phyloP scores from a whole-genome alignment of 1,140 invertebrate genomes.

The Lysiphlebus fabarum region DNA sequence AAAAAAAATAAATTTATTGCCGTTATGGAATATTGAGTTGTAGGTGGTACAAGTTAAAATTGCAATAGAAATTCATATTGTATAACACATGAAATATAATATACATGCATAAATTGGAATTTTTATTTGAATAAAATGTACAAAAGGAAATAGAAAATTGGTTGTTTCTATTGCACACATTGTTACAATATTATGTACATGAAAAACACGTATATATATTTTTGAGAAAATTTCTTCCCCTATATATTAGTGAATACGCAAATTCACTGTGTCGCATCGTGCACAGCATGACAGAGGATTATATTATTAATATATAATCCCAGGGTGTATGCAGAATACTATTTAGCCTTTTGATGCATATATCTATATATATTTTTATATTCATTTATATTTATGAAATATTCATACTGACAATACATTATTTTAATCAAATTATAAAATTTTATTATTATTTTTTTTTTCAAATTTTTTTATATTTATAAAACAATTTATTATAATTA shows the following conservation, averaged over 20 bases:
- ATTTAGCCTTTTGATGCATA: constrained; percentile 2
- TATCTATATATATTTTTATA: constrained; percentile 18
- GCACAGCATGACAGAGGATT: constrained; percentile 9
- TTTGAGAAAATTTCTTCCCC: neutral
- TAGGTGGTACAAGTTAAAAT: no score
- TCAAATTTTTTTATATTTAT: no score
- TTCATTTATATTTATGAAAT: constrained; percentile 9
- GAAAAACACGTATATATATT: neutral
- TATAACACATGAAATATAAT: no score
- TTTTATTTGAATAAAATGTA: no score
- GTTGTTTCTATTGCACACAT: no score
- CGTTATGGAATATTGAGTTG: no score
- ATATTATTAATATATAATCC: constrained; percentile 22
- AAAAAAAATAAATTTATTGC: no score
- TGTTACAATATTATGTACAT: no score
- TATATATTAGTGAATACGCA: constrained; percentile 8
- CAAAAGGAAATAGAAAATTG: no score
- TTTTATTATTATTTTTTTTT: constrained; percentile 8
- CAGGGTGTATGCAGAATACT: constrained; percentile 11
- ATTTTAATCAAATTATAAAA: constrained; percentile 6
- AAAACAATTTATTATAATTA: no score
- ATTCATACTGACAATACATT: neutral
- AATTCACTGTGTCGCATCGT: constrained; percentile 16
- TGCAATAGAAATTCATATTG: no score
- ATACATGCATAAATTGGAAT: no score